A percentile compares a stretch with the other conserved stretches of the same genome.
phyloP scores from a whole-genome alignment of 2,888 invertebrate species.

The Sericinus montela region DNA sequence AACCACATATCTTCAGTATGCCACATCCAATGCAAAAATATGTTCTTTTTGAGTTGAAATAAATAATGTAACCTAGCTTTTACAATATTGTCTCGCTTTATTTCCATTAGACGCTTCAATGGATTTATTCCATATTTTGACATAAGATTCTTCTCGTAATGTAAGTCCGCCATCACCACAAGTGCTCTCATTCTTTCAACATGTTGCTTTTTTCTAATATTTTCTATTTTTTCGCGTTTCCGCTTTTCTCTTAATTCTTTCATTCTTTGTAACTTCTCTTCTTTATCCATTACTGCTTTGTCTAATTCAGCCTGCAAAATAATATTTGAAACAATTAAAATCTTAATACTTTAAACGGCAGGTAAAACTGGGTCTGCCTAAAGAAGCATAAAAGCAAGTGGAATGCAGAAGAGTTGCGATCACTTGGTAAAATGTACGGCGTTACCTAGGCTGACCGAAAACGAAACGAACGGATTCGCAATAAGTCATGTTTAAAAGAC shows the following conservation, averaged over 20 bases:
- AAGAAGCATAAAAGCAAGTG: too few relatives aligned
- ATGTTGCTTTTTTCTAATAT: conserved; percentile 78
- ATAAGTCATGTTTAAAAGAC: too few relatives aligned
- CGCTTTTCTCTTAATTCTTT: conserved; percentile 81
- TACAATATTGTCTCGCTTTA: conserved; percentile 55
- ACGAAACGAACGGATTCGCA: too few relatives aligned
- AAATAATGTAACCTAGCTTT: conserved; percentile 69
- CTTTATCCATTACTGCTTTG: conserved; percentile 79
- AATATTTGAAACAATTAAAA: too few relatives aligned
- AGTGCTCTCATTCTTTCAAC: conserved; percentile 63
- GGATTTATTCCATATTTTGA: conserved; percentile 59
- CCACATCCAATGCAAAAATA: conserved; percentile 75
- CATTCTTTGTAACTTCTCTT: conserved; percentile 78
- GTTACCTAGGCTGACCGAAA: too few relatives aligned
- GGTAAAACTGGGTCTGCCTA: too few relatives aligned
- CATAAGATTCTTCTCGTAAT: conserved; percentile 63
- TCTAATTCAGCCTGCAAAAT: conserved; percentile 60
- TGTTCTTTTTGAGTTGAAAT: conserved; percentile 66
- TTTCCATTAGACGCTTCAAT: conserved; percentile 47
- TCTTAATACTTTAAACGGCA: too few relatives aligned
- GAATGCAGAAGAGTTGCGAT: too few relatives aligned
- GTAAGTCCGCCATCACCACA: conserved; percentile 72
- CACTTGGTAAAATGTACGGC: too few relatives aligned
- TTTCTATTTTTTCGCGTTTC: conserved; percentile 80
- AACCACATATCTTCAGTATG: conserved; percentile 68